These are phyloP conservation scores for Phoebastria nigripes DNA, from an alignment of 2,797 vertebrate species.

Conservation along the genomic window DNA sequence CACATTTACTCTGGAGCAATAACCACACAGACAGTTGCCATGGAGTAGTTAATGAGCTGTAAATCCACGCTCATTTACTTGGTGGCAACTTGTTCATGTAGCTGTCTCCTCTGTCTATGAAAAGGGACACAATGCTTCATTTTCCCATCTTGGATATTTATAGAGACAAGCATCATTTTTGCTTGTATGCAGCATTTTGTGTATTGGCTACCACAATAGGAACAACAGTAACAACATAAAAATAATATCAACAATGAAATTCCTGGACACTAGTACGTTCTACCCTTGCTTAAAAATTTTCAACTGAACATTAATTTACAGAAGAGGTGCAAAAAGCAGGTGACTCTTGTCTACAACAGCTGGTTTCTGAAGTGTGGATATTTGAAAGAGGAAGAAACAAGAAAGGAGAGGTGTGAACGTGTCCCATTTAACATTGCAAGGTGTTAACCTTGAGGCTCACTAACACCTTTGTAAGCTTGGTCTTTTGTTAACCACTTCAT, in stretches of 20 bases:
- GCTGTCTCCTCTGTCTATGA: constrained; percentile 7
- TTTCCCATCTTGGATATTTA: background rate
- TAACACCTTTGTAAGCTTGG: background rate
- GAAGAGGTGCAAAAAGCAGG: background rate
- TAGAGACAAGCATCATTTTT: background rate
- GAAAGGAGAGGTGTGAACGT: background rate
- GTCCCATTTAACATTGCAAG: background rate
- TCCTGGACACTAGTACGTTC: background rate
- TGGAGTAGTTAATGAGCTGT: constrained; percentile 58
- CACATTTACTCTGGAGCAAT: background rate
- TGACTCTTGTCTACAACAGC: background rate
- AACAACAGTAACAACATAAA: background rate
- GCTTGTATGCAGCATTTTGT: background rate
- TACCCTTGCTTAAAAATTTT: background rate
- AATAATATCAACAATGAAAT: background rate
- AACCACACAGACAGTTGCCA: constrained; percentile 33
- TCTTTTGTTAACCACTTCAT: background rate
- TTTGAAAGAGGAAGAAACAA: background rate
- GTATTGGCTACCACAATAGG: background rate
- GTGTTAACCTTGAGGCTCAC: background rate
- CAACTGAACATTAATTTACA: background rate
- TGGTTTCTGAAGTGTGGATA: background rate
- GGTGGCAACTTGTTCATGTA: constrained; percentile 10
- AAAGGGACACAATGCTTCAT: background rate
- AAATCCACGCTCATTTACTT: constrained; percentile 34